Base-by-base conservation (phyloP, 2,888 invertebrate genomes). In the Syritta pipiens region DNA sequence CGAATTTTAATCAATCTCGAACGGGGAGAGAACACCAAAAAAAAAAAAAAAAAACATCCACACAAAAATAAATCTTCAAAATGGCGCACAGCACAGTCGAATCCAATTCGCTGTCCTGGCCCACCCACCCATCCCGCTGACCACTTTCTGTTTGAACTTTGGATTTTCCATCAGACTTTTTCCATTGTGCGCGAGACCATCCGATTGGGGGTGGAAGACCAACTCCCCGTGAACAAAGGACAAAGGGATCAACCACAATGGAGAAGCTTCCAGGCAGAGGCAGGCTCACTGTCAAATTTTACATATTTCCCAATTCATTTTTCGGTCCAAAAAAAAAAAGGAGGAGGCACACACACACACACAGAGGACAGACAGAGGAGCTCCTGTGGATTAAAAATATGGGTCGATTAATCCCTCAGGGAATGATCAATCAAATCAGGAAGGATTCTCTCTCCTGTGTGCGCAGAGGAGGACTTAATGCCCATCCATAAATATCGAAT, bases 341-440 rank as follows among this genome's bases (percentile, higher is more conserved):
- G 53, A 32, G 60, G 30, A 60, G 24, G 37, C 40, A 49, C 40
- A 17, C 7, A 14, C 28, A 19, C 12, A 14, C 14, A 14, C 17
- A 44, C 19, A 22, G 37, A 10, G 30, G 35, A 24, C 46, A 24
- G 60, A 40, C 62, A 53, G 44, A 20, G 40, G 51, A 49, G 63
- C 69, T 65, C 40, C 28, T 48, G 67, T 3, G 71, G 20, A 71
- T 62, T 71, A 62, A 79, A 57, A 72, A 74, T 79, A 62, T 79
- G 79, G 79, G 79, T 79, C 79, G 79, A 79, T 79, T 79, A 65
- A 83, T 84, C 88, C 88, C 88, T 85, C 85, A 84, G 88, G 88
- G 88, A 85, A 84, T 86, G 88, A 88, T 88, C 88, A 88, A 88
- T 88, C 87, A 88, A 86, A 84, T 86, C 85, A 84, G 85, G 51